Base-by-base conservation (phyloP, 2,113 vertebrate species). In the Brevimyrus niger region DNA sequence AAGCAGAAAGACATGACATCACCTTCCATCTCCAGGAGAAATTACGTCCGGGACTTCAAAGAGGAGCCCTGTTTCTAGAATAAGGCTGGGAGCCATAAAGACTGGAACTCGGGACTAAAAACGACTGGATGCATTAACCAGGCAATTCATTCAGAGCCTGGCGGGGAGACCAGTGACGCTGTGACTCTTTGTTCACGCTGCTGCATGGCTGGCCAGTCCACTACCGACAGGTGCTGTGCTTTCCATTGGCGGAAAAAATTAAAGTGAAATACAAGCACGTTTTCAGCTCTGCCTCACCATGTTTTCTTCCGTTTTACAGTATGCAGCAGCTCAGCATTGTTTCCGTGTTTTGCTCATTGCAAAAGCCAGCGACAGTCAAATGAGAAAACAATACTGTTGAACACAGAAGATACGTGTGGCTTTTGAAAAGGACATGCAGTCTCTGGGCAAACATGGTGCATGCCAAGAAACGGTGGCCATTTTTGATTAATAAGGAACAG, bases 1-100 rank as follows among this genome's bases (percentile, higher is more conserved):
- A 86, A 86, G 4, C 44, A 51, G 84, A 86, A 86, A 86, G 27
- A 51, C 85, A 53, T 86, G 48, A 86, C 85, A 86, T 86, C 85
- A 51, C 27, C 47, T 31, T 51, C 48, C 85, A 51, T n/a, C 48
- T 86, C 84, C n/a, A 51, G 47, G 48, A 51, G 38, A 86, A 86
- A 86, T 86, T 86, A 51, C 13, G 85, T 51, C 85, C 27, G 9
- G 44, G 48, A 86, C 85, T 86, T 86, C 85, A 51, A 51, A 48
- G 47, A 86, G 48, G 23, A 86, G 47, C 48, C 85, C 47, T 46
- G 44, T 86, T 31, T 21, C 27, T 53, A 27, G 23, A 23, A 86
- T 27, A 86, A 51, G 42, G 38, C 35, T 84, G 17, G 42, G 8
- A 84, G 82, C 8, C 82, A 42, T n/a, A n/a, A 44, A 84, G 82